A percentile compares a stretch with the other conserved stretches of the same genome.
phyloP scores from a whole-genome alignment of 2,113 vertebrate species.

The Myotis yumanensis region DNA sequence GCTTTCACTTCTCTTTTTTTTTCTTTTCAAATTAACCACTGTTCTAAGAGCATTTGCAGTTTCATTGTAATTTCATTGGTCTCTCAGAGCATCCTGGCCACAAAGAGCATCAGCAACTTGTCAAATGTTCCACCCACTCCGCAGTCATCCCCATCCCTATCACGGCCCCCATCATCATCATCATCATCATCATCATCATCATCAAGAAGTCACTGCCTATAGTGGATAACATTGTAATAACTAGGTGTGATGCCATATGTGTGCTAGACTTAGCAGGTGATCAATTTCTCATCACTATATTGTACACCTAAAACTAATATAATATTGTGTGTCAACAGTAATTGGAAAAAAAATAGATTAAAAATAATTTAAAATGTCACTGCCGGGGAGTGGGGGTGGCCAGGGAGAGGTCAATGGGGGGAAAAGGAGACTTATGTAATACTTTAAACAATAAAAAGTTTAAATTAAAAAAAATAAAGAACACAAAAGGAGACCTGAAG shows the following conservation, averaged over 20 bases:
- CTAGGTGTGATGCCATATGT: not conserved
- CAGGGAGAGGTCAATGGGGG: no score
- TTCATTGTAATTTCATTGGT: no score
- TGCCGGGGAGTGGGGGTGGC: no score
- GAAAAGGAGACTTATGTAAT: no score
- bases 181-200: not conserved
- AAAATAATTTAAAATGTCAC: no score
- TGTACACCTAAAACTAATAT: no score
- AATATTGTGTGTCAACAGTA: not conserved
- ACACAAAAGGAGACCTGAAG: no score
- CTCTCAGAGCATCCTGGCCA: no score
- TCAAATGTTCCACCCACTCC: rapidly evolving
- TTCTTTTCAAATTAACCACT: not conserved
- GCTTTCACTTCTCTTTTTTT: not conserved
- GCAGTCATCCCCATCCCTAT: not conserved
- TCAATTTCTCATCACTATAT: not conserved
- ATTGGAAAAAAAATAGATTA: no score
- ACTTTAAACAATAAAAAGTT: no score
- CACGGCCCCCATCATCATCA: no score
- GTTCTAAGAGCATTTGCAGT: not conserved
- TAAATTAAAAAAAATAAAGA: no score
- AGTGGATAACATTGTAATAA: not conserved
- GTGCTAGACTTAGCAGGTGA: not conserved
- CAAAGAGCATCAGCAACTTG: not conserved
- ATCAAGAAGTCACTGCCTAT: not conserved